A percentile compares a stretch with the other conserved stretches of the same genome.
Conservation (phyloP, 1,140 invertebrate genomes). For the Eciton burchellii region DNA sequence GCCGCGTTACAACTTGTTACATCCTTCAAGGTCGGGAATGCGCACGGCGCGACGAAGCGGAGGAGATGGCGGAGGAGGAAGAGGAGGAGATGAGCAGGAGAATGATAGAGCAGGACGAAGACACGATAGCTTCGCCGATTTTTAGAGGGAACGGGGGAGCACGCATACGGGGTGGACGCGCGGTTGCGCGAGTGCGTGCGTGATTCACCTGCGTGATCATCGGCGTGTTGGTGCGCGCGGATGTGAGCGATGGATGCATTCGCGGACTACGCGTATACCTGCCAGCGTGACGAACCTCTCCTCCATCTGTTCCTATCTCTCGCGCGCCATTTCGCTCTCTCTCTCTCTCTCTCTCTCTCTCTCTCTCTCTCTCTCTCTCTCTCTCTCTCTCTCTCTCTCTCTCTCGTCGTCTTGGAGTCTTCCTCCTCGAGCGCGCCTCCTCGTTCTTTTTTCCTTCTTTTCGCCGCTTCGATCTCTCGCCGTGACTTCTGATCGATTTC, state of each 20-base stretch:
- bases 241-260: slow-evolving; percentile 32
- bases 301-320: neutral
- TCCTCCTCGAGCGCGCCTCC: slow-evolving; percentile 22
- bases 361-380: slow-evolving; percentile 27
- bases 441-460: slow-evolving; percentile 52
- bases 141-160: slow-evolving; percentile 55
- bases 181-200: neutral
- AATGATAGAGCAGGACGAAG: slow-evolving; percentile 69
- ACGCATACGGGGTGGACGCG: slow-evolving; percentile 13
- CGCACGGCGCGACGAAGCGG: slow-evolving; percentile 35
- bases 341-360: neutral
- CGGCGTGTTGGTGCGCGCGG: neutral
- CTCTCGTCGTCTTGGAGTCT: neutral
- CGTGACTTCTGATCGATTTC: slow-evolving; percentile 66
- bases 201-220: neutral
- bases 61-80: slow-evolving; percentile 13
- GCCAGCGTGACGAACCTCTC: slow-evolving; percentile 68
- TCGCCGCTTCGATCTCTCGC: slow-evolving; percentile 51
- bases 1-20: slow-evolving; percentile 80
- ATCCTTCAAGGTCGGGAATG: slow-evolving; percentile 79
- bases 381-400: slow-evolving; percentile 34
- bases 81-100: slow-evolving; percentile 57
- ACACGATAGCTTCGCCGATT: slow-evolving; percentile 70
- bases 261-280: slow-evolving; percentile 53
- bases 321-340: neutral